These are phyloP conservation scores for Scolanthus callimorphus DNA, from an alignment of 92 coral and sea anemone species.

Conservation along the genomic window DNA sequence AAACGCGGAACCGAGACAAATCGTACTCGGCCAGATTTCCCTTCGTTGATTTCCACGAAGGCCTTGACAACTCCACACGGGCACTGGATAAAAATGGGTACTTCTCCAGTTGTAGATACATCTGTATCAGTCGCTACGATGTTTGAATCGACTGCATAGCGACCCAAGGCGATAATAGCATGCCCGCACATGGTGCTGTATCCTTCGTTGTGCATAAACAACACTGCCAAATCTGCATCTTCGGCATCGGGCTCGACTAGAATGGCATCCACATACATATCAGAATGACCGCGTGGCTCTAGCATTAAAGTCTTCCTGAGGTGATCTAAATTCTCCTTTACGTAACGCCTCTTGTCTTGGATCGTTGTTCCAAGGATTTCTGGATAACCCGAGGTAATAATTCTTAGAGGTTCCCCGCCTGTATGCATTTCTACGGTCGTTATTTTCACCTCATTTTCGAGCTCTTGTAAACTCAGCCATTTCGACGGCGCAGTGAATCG, in stretches of 20 bases:
- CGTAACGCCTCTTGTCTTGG: constrained; percentile 77
- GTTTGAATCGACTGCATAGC: constrained; percentile 96
- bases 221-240: constrained; percentile 79
- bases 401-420: constrained; percentile 83
- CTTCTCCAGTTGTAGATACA: constrained; percentile 56
- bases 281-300: constrained; percentile 96
- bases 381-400: constrained; percentile 87
- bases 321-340: constrained; percentile 81
- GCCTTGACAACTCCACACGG: constrained; percentile 97
- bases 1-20: constrained; percentile 96
- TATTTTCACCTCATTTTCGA: too few species aligned
- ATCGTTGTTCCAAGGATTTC: constrained; percentile 80
- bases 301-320: constrained; percentile 84
- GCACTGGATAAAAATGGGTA: constrained; percentile 88
- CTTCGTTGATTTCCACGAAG: constrained; percentile 80
- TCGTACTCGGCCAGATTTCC: constrained; percentile 88
- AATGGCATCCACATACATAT: constrained; percentile 93
- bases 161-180: constrained; percentile 93
- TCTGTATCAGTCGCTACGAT: constrained; percentile 68
- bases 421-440: constrained; percentile 96
- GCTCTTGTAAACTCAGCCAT: constrained; percentile 21
- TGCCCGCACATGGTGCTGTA: constrained; percentile 99
- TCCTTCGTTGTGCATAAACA: constrained; percentile 94
- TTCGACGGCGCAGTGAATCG: too few species aligned
- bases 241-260: constrained; percentile 82